Conservation (phyloP, 2,113 vertebrate genomes). For the Ailurus styani region DNA sequence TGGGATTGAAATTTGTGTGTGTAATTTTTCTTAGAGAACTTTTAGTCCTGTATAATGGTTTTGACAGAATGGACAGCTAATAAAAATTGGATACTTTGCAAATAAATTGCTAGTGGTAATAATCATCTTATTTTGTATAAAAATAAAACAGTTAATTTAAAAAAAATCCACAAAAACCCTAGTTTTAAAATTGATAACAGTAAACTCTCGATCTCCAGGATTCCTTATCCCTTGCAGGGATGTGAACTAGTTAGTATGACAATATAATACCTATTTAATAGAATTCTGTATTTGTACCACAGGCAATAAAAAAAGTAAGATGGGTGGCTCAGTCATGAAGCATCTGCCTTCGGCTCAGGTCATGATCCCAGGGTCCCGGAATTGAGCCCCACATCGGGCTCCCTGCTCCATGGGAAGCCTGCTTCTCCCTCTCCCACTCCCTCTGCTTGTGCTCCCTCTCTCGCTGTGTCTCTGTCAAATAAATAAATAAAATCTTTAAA, state of each 20-base stretch:
- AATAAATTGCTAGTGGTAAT: neutral
- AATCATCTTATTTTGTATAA: neutral
- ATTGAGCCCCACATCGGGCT: too few species aligned
- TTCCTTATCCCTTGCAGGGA: neutral
- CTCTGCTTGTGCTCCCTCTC: too few species aligned
- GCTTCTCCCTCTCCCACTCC: too few species aligned
- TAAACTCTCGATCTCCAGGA: neutral
- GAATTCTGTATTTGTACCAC: neutral
- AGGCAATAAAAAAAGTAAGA: neutral
- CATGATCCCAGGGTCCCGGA: too few species aligned
- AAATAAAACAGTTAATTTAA: neutral
- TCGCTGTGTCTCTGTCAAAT: too few species aligned
- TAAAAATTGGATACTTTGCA: constrained; percentile 10
- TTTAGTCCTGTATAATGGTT: neutral
- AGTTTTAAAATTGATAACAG: neutral
- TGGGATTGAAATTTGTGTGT: neutral
- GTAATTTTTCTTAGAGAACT: neutral
- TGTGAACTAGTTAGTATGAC: neutral
- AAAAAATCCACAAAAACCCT: neutral
- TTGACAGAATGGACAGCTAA: neutral
- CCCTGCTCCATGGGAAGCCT: too few species aligned
- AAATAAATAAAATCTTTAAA: too few species aligned
- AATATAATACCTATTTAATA: neutral
- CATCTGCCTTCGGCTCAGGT: too few species aligned
- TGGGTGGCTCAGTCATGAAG: too few species aligned